Base-by-base conservation (phyloP, 2,797 vertebrate genomes). In the Acropternis orthonyx region DNA sequence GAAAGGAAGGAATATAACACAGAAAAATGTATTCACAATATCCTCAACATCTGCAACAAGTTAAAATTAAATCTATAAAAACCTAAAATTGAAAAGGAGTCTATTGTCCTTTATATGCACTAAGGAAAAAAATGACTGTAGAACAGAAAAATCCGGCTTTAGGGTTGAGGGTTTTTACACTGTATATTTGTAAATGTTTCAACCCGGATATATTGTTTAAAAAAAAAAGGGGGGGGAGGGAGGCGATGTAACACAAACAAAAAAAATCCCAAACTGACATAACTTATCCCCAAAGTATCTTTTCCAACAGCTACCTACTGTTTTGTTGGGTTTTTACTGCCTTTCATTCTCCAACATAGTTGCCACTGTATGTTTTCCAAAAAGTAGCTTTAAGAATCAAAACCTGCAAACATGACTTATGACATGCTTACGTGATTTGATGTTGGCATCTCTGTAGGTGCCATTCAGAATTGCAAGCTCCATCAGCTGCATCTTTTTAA, bases 401-500 rank as follows among this genome's bases (percentile, higher is more conserved):
- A 81, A 74, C 48, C 37, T 73, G 23, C n/a, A 23, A 74, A 63
- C 34, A 51, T 9, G 34, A 55, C 32, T 89, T 72, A 49, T 66
- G 51, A 97, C 96, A 94, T 97, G 95, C 99, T 99, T 99, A 99
- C 99, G 98, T 98, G 98, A 99, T 99, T 99, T 99, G 98, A 99
- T 98, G 98, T 99, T 99, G 98, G 99, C 99, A 82, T 99, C 99
- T 98, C 99, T 98, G 98, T 99, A 99, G 88, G 99, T 99, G 98
- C 99, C 99, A 43, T 99, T 99, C 97, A 99, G 98, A 97, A 99
- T 99, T 87, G 99, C 99, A 89, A 99, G 98, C 97, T 99, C 99
- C 99, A 99, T 99, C 98, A 99, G 97, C 97, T 99, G 99, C 99
- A 99, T 99, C 98, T 99, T 99, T 98, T 99, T 99, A 98, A 99